phyloP scores from a whole-genome alignment of 2,888 invertebrate species.

The Gymnocheta viridis region DNA sequence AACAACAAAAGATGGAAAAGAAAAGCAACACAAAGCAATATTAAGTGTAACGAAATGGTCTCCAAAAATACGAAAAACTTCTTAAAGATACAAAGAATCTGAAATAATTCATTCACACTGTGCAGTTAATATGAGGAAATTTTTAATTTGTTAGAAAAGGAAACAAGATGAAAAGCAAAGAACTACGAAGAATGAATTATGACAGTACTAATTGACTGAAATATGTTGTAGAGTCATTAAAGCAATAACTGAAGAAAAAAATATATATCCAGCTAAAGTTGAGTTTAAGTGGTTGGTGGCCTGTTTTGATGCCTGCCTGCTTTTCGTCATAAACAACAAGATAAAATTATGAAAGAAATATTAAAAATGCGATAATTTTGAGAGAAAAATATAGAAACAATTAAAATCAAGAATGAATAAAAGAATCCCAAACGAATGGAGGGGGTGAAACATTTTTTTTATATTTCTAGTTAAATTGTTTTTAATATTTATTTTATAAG shows the following conservation, averaged over 20 bases:
- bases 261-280: slow-evolving; percentile 53
- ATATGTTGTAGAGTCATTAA: slow-evolving; percentile 74
- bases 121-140: background rate
- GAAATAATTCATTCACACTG: slow-evolving; percentile 28
- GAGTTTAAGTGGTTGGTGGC: slow-evolving; percentile 64
- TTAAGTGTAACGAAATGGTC: slow-evolving; percentile 61
- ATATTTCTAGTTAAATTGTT: slow-evolving; percentile 2
- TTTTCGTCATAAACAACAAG: slow-evolving; percentile 63
- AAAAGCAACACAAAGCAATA: slow-evolving; percentile 33
- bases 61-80: slow-evolving; percentile 2
- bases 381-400: slow-evolving; percentile 9
- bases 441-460: slow-evolving; percentile 4
- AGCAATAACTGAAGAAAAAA: slow-evolving; percentile 12
- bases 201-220: slow-evolving; percentile 82
- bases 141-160: slow-evolving; percentile 37
- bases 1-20: slow-evolving; percentile 39
- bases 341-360: slow-evolving; percentile 65
- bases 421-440: slow-evolving; percentile 26
- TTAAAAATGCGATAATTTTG: slow-evolving; percentile 41
- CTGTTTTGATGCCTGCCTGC: slow-evolving; percentile 72
- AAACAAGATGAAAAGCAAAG: slow-evolving; percentile 21
- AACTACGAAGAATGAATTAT: slow-evolving; percentile 78
- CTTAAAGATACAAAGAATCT: background rate
- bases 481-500: slow-evolving; percentile 17
- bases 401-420: slow-evolving; percentile 5